phyloP scores from a whole-genome alignment of 2,888 invertebrate genomes.

The Euzetes globulus region DNA sequence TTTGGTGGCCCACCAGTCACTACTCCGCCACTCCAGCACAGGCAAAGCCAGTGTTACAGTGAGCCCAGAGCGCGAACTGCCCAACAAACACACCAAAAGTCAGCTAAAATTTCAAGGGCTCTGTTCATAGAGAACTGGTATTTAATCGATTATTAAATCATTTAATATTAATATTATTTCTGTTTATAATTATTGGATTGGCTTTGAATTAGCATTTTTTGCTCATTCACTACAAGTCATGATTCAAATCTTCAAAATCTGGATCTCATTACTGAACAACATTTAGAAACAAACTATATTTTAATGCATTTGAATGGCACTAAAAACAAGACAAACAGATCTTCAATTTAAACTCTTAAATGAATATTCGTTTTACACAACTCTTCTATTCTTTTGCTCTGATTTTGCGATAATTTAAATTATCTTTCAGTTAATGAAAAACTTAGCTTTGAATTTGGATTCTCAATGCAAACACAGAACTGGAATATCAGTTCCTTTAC shows the following conservation, averaged over 20 bases:
- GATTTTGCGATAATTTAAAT: no score
- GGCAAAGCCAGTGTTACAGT: neutral
- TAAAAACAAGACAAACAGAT: neutral
- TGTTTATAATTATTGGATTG: conserved; percentile 9
- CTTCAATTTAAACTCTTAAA: neutral
- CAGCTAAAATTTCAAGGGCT: conserved; percentile 9
- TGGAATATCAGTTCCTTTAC: no score
- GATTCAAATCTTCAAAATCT: neutral
- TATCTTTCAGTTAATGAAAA: no score
- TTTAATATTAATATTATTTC: conserved; percentile 24
- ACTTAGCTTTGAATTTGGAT: no score
- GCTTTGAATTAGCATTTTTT: conserved; percentile 14
- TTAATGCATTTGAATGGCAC: neutral
- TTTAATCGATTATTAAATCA: conserved; percentile 26
- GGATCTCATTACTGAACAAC: conserved; percentile 15
- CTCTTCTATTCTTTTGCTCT: neutral
- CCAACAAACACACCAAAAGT: neutral
- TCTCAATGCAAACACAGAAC: no score
- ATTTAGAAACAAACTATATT: neutral
- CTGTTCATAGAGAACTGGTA: neutral
- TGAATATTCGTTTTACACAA: neutral
- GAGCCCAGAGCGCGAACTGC: conserved; percentile 4
- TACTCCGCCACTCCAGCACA: neutral
- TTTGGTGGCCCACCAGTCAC: neutral
- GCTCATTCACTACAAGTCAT: conserved; percentile 23